phyloP scores from a whole-genome alignment of 1,140 invertebrate genomes.

The Papilio dardanus region DNA sequence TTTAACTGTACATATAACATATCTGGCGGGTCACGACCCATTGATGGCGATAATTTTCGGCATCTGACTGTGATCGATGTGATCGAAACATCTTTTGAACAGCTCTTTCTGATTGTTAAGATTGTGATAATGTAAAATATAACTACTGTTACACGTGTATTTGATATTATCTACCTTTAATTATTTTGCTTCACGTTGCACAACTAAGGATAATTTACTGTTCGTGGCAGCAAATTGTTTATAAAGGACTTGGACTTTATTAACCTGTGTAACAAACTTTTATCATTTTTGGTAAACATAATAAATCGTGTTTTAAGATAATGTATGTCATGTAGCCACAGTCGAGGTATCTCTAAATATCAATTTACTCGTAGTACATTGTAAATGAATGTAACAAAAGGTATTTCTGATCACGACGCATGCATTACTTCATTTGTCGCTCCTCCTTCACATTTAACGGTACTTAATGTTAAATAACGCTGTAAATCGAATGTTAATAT shows the following conservation, averaged over 20 bases:
- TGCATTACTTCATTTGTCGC: constrained; percentile 2
- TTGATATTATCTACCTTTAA: constrained; percentile 1
- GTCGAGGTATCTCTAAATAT: not conserved
- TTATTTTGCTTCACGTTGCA: not conserved
- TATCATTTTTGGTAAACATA: too few relatives aligned
- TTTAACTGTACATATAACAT: constrained; percentile 23
- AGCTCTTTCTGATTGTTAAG: constrained; percentile 42
- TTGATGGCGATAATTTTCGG: constrained; percentile 77
- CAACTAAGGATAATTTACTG: not conserved
- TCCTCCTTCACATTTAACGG: constrained; percentile 29
- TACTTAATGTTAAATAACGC: constrained; percentile 52
- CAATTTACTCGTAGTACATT: not conserved
- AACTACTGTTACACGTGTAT: constrained; percentile 6
- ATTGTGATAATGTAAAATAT: not conserved
- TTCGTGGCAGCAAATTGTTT: not conserved
- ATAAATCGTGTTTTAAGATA: too few relatives aligned
- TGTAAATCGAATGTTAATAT: constrained; percentile 53
- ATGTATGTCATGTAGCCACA: not conserved
- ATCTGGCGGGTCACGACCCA: constrained; percentile 36
- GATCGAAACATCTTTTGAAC: constrained; percentile 73
- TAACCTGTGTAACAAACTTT: not conserved
- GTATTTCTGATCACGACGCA: not conserved
- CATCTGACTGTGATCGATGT: constrained; percentile 79
- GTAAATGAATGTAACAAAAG: constrained; percentile 11
- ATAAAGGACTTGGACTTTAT: too few relatives aligned